Evolutionary conservation across 2,888 invertebrate genomes (phyloP).

Genomic region (Nipponacmea schrenckii): DNA sequence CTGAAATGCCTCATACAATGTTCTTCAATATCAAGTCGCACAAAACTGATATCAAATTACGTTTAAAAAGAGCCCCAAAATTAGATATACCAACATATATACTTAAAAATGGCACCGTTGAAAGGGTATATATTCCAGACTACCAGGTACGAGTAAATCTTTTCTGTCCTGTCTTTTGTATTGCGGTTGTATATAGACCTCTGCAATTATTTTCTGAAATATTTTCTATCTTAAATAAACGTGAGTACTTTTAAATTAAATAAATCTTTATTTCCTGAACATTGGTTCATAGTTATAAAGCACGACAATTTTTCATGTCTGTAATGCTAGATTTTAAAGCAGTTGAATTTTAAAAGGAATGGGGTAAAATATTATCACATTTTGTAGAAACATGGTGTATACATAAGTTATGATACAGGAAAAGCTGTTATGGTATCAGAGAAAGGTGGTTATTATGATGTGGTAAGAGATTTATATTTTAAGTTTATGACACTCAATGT

Average conservation of each 20-base stretch:
- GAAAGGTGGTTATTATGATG: neutral
- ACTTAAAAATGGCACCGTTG: neutral
- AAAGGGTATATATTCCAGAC: neutral
- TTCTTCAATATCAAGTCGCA: neutral
- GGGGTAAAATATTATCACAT: too few species aligned
- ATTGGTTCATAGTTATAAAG: too few species aligned
- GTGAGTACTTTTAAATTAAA: too few species aligned
- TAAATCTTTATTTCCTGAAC: too few species aligned
- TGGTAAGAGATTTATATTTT: neutral
- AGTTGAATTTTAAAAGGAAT: too few species aligned
- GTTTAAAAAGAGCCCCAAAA: neutral
- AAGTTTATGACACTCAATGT: too few species aligned
- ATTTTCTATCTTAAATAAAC: too few species aligned
- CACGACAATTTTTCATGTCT: too few species aligned
- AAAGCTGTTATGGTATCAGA: neutral
- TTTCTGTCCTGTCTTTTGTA: too few species aligned
- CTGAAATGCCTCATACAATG: neutral
- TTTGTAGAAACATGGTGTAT: neutral
- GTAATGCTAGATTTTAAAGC: too few species aligned
- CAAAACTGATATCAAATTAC: neutral
- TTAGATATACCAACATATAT: neutral
- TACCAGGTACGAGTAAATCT: neutral
- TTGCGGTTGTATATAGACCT: too few species aligned
- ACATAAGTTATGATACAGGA: neutral
- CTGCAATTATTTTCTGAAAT: too few species aligned